Base-by-base conservation (phyloP, 2,888 invertebrate species). In the Megamerina dolium region DNA sequence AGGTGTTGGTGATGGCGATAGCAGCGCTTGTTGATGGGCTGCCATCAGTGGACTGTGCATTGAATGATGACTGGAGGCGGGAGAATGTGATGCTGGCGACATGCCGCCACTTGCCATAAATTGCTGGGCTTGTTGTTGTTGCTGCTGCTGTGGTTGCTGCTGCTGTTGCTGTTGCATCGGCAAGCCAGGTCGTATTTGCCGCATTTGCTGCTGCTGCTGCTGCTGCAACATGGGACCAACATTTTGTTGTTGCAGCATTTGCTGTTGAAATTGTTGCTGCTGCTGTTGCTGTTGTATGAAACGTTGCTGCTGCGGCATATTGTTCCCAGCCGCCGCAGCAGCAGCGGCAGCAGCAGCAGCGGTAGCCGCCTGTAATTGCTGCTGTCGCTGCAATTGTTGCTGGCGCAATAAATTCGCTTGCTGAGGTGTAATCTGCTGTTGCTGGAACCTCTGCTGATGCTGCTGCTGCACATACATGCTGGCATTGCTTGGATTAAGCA, bases 211-310 rank as follows among this genome's bases (percentile, higher is more conserved):
- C 30, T 54, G 56, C 40, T 53, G 51, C 41, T 48, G 53, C 27
- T 60, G 58, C 29, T 46, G 48, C 29, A 58, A 41, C 37, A 56
- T 53, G 10, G 49, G 45, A 19, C 54, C 53, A 41, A 66, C 64
- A 40, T 64, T 64, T 18, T 64, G 63, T 64, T 69, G 69, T 59
- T 68, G 56, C 27, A 58, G 57, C 13, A 64, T 63, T 64, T 69
- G 68, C 59, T 67, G 54, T n/a, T 60, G 61, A 21, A 59, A 51
- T 21, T 49, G 48, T 9, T 37, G 39, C 16, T 45, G 34, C 19
- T 50, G 52, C 5, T 50, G 44, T 8, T 53, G 58, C 37, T 56
- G 53, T 41, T 58, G 52, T 18, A 41, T 38, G 20, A 39, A 42
- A 5, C 38, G 20, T 35, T 44, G 43, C 8, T 14, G 31, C 13